Evolutionary conservation across 2,888 invertebrate species (phyloP).

Genomic region (Eupelmus urozonus): DNA sequence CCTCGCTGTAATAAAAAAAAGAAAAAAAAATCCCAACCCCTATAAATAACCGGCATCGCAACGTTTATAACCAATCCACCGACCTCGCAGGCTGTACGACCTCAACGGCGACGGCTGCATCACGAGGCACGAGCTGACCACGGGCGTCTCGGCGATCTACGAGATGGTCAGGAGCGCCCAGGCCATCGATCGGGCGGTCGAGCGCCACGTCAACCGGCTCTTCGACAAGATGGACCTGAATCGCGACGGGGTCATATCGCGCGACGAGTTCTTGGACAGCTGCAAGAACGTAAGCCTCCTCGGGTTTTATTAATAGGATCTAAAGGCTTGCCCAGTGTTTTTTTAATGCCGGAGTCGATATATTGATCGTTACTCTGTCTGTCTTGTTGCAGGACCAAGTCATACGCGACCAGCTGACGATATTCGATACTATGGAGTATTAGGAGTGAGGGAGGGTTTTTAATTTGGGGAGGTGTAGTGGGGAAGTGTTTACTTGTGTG

Average conservation of each 20-base stretch:
- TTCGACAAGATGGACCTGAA: conserved; percentile 72
- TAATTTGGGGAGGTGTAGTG: too few species aligned
- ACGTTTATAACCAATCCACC: too few species aligned
- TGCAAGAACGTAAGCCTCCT: conserved; percentile 72
- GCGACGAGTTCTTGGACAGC: conserved; percentile 69
- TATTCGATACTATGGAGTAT: conserved; percentile 68
- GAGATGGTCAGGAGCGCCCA: conserved; percentile 69
- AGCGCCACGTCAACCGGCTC: conserved; percentile 69
- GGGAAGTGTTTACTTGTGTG: too few species aligned
- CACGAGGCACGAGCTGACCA: conserved; percentile 70
- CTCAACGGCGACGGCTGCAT: conserved; percentile 71
- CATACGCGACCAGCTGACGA: conserved; percentile 66
- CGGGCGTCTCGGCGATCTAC: conserved; percentile 70
- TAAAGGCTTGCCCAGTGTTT: too few species aligned
- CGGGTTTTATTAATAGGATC: too few species aligned
- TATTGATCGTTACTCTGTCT: not conserved
- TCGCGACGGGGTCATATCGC: conserved; percentile 71
- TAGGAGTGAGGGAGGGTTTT: too few species aligned
- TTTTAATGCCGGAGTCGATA: too few species aligned
- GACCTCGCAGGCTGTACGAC: conserved; percentile 71
- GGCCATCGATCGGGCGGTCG: conserved; percentile 63
- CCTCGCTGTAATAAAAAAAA: too few species aligned
- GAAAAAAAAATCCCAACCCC: too few species aligned
- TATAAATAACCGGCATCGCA: too few species aligned
- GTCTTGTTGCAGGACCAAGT: conserved; percentile 66